These are phyloP conservation scores for Aphidius colemani DNA, from an alignment of 2,888 invertebrate species.

Conservation along the genomic window DNA sequence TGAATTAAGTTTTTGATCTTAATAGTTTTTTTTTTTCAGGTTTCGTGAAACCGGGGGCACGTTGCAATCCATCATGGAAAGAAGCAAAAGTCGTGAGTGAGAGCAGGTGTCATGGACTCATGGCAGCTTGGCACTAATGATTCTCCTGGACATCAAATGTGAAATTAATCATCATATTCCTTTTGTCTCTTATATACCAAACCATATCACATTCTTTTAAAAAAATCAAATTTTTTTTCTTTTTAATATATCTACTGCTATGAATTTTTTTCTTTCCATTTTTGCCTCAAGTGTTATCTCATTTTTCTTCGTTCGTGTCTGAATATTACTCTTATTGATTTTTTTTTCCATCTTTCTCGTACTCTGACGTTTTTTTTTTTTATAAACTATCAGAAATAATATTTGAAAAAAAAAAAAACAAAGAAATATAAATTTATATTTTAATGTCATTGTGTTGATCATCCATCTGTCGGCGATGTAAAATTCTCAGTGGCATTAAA, in stretches of 20 bases:
- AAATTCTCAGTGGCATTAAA: constrained; percentile 1
- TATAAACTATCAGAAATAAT: too few relatives aligned
- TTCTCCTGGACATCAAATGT: constrained; percentile 49
- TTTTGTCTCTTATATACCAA: constrained; percentile 51
- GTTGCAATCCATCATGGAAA: constrained; percentile 55
- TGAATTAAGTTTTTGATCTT: too few relatives aligned
- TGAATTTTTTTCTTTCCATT: too few relatives aligned
- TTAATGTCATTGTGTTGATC: background rate
- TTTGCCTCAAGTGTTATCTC: constrained; percentile 11
- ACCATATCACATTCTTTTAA: too few relatives aligned
- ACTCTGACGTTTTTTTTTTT: too few relatives aligned
- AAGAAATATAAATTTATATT: background rate
- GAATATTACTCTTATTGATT: too few relatives aligned
- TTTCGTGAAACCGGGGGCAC: too few relatives aligned
- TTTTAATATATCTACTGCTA: too few relatives aligned
- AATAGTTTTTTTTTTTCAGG: constrained; percentile 19
- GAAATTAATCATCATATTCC: constrained; percentile 54
- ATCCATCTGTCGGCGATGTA: constrained; percentile 4
- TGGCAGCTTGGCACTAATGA: constrained; percentile 54
- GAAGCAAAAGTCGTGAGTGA: constrained; percentile 35
- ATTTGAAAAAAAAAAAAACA: background rate
- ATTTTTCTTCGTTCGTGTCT: constrained; percentile 11
- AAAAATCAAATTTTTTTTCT: too few relatives aligned
- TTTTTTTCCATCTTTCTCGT: too few relatives aligned
- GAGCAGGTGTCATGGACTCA: constrained; percentile 60